phyloP scores from a whole-genome alignment of 2,888 invertebrate genomes.

The Nomada goodeniana region DNA sequence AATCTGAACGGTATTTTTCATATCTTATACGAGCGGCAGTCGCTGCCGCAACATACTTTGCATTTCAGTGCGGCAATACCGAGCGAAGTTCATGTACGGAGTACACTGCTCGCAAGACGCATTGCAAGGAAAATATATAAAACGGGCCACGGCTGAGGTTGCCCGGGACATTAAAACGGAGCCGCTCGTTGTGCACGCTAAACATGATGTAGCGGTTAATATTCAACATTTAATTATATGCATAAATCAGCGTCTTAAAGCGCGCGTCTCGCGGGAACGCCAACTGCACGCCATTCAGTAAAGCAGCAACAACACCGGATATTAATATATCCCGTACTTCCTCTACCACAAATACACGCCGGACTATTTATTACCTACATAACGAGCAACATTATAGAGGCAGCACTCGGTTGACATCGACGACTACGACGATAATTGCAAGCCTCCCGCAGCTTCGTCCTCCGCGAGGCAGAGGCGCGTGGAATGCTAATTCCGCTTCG shows the following conservation, averaged over 20 bases:
- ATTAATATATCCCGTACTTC: conserved; percentile 48
- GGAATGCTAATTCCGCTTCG: conserved; percentile 68
- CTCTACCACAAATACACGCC: conserved; percentile 22
- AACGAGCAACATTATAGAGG: conserved; percentile 61
- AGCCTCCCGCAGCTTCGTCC: conserved; percentile 56
- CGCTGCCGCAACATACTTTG: background rate
- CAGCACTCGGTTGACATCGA: conserved; percentile 67
- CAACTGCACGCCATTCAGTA: background rate
- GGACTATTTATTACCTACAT: conserved; percentile 51
- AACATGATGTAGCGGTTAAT: conserved; percentile 50
- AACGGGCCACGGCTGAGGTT: conserved; percentile 25
- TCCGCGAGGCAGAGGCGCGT: conserved; percentile 54
- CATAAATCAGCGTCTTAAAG: conserved; percentile 46
- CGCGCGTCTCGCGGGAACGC: conserved; percentile 13
- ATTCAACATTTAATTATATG: conserved; percentile 45
- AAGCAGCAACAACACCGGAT: conserved; percentile 10
- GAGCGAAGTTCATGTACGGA: background rate
- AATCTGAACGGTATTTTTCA: background rate
- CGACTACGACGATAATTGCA: conserved; percentile 73
- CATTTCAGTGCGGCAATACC: background rate
- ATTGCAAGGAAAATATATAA: conserved; percentile 5
- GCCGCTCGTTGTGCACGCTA: conserved; percentile 36
- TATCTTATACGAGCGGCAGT: background rate
- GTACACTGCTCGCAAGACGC: conserved; percentile 6
- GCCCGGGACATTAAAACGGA: conserved; percentile 19